phyloP scores from a whole-genome alignment of 2,888 invertebrate species.

The Lasioglossum lativentre region DNA sequence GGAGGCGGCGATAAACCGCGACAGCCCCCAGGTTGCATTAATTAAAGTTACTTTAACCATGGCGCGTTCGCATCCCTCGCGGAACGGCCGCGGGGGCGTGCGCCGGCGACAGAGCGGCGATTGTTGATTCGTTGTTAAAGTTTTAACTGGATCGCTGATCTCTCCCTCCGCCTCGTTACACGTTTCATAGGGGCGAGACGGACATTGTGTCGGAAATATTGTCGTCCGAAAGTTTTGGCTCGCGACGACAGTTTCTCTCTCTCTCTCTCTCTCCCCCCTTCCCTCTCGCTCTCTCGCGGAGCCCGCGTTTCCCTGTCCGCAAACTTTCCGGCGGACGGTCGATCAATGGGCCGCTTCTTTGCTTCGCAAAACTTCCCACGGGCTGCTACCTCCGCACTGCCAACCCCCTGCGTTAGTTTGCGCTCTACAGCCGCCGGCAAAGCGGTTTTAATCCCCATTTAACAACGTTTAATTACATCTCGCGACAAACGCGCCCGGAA shows the following conservation, averaged over 20 bases:
- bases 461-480: neutral
- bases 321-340: conserved; percentile 11
- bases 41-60: conserved; percentile 62
- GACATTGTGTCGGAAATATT: conserved; percentile 34
- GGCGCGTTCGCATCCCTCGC: conserved; percentile 29
- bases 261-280: neutral
- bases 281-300: neutral
- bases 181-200: neutral
- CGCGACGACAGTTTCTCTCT: neutral
- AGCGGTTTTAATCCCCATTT: neutral
- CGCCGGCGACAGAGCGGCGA: neutral
- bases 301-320: neutral
- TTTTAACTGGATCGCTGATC: conserved; percentile 42
- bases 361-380: neutral
- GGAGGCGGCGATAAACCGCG: conserved; percentile 35
- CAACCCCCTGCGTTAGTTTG: neutral
- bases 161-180: neutral
- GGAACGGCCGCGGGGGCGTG: neutral
- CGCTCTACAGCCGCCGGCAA: neutral
- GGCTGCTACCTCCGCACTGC: neutral
- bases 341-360: conserved; percentile 25
- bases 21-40: conserved; percentile 31
- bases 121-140: conserved; percentile 46
- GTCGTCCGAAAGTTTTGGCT: conserved; percentile 15
- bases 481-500: neutral